phyloP scores from a whole-genome alignment of 2,113 vertebrate genomes.

The Mixornis gularis region DNA sequence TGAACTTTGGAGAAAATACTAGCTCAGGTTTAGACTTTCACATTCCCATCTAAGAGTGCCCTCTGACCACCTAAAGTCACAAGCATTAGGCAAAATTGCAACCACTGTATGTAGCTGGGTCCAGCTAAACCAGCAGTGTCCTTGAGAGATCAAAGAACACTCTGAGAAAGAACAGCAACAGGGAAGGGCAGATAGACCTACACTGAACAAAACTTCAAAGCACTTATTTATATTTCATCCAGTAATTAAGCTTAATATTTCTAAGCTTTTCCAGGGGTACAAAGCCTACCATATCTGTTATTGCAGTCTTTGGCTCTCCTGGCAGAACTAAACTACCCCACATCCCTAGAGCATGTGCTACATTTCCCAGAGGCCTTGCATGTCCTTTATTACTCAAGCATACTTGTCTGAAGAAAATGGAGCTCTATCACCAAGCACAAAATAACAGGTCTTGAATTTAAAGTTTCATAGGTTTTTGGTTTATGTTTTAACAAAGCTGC shows the following conservation, averaged over 20 bases:
- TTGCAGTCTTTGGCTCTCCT: neutral
- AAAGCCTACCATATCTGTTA: neutral
- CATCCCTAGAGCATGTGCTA: neutral
- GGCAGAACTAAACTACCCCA: neutral
- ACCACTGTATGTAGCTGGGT: neutral
- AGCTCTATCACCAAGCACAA: neutral
- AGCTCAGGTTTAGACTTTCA: neutral
- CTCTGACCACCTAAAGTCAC: neutral
- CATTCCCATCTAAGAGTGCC: neutral
- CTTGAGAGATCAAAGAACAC: neutral
- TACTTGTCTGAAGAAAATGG: neutral
- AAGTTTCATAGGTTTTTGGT: neutral
- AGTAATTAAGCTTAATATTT: neutral
- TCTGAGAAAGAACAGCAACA: neutral
- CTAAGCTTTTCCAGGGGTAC: neutral
- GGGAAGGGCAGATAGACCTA: neutral
- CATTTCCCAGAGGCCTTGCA: neutral
- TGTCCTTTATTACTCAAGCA: neutral
- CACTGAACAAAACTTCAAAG: neutral
- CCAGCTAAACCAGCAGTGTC: neutral
- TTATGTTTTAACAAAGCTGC: slow-evolving; percentile 8
- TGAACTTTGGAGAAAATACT: neutral
- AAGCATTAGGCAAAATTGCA: neutral
- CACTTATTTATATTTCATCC: neutral
- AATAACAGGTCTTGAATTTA: neutral